A percentile compares a stretch with the other conserved stretches of the same genome.
phyloP scores from a whole-genome alignment of 1,140 invertebrate genomes.

The Drosophila pruinosa region DNA sequence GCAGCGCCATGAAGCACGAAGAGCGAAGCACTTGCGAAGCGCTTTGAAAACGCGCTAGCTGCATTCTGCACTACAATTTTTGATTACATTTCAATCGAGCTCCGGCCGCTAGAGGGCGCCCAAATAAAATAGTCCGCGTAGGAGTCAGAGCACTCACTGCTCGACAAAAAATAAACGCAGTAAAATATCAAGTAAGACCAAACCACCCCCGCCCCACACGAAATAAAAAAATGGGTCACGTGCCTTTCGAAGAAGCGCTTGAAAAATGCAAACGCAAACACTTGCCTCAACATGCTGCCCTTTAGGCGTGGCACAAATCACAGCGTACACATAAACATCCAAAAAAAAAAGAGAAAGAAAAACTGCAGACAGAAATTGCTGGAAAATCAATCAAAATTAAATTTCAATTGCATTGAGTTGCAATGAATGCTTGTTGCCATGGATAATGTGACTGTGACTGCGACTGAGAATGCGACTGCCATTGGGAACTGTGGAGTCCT shows the following conservation, averaged over 20 bases:
- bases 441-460: constrained; percentile 12
- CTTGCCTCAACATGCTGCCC: constrained; percentile 30
- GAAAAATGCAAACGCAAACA: constrained; percentile 53
- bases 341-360: background rate
- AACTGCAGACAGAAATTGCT: constrained; percentile 21
- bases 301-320: constrained; percentile 44
- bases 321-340: background rate
- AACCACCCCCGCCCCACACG: background rate
- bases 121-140: constrained; percentile 6
- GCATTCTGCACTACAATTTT: constrained; percentile 53
- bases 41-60: constrained; percentile 43
- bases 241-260: constrained; percentile 16
- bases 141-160: background rate
- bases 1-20: background rate
- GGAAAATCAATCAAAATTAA: constrained; percentile 67
- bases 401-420: constrained; percentile 55
- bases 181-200: background rate
- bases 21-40: constrained; percentile 16
- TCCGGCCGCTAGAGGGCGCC: constrained; percentile 2
- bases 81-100: constrained; percentile 73
- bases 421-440: constrained; percentile 21
- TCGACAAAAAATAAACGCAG: constrained; percentile 8
- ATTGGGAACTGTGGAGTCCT: constrained; percentile 28
- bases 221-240: constrained; percentile 50
- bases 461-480: constrained; percentile 19